Base-by-base conservation (phyloP, 2,888 invertebrate species). In the Daptonema setosum region DNA sequence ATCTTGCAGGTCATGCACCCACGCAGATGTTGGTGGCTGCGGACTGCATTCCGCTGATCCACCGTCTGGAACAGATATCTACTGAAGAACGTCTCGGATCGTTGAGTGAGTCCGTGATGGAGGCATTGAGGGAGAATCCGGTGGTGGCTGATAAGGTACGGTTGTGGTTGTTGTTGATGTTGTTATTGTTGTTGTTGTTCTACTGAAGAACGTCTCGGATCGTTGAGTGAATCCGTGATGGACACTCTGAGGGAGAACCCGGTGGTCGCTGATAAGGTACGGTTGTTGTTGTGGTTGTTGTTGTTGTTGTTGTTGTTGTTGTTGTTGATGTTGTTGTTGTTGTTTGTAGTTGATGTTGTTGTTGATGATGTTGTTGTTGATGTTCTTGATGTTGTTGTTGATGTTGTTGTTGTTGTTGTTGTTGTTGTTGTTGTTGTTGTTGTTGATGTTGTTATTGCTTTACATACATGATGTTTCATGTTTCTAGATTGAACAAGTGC, bases 71-170 rank as follows among this genome's bases (percentile, higher is more conserved):
- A 71, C 95, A 91, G 74, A 90, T 93, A 2, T 90, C 90, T 0
- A 91, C 90, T 0, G 91, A 93, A 69, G 88, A 91, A 70, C 88
- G 91, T 71, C 87, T 93, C 1, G 93, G 93, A 54, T 88, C 91
- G 1, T 76, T 95, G 64, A 93, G 95, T 0, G 95, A 97, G 76
- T 93, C 93, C 73, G 79, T 95, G 20, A 76, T 97, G 60, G 78
- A 78, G 64, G 74, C 76, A 1, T 67, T 79, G 30, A 72, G 73
- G 56, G 74, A 74, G 54, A 75, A 77, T 63, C 68, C 72, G 1
- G 67, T 70, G 54, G 76, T 76, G 1, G 69, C 71, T 2, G 67
- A 60, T 60, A 65, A 59, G 63, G 66, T 54, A 17, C 11, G 22
- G n/a, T n/a, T n/a, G n/a, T n/a, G n/a, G n/a, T n/a, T n/a, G n/a